Percentiles rank a stretch among this genome's conserved stretches.
These are phyloP conservation scores for Megaceryle torquata DNA, from an alignment of 2,113 vertebrate species.

Conservation along the genomic window DNA sequence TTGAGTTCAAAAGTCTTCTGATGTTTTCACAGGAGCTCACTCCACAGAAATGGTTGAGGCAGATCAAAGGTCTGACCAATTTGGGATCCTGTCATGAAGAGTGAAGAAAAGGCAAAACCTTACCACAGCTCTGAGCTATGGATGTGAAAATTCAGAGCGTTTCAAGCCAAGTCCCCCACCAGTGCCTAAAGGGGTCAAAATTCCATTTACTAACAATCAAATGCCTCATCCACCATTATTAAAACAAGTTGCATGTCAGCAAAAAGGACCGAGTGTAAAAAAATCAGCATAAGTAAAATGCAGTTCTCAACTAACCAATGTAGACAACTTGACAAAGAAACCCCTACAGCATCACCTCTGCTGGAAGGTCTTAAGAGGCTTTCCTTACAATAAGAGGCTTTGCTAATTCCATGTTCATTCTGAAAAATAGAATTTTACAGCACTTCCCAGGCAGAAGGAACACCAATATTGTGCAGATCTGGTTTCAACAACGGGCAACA, in stretches of 20 bases:
- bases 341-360: not conserved
- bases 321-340: not conserved
- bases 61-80: not conserved
- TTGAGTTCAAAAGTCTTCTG: not conserved
- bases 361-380: not conserved
- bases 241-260: not conserved
- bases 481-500: not conserved
- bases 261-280: not conserved
- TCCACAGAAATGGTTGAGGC: not conserved
- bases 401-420: not conserved
- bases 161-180: not conserved
- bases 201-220: not conserved
- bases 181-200: not conserved
- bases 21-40: not conserved
- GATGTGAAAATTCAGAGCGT: not conserved
- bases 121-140: not conserved
- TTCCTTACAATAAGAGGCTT: not conserved
- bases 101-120: not conserved
- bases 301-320: not conserved
- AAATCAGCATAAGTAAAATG: not conserved
- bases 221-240: not conserved
- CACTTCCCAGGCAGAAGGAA: not conserved
- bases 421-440: not conserved
- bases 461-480: not conserved
- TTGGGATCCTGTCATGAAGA: not conserved